These are phyloP conservation scores for Philopedon plagiatum DNA, from an alignment of 2,888 invertebrate genomes.

Conservation along the genomic window DNA sequence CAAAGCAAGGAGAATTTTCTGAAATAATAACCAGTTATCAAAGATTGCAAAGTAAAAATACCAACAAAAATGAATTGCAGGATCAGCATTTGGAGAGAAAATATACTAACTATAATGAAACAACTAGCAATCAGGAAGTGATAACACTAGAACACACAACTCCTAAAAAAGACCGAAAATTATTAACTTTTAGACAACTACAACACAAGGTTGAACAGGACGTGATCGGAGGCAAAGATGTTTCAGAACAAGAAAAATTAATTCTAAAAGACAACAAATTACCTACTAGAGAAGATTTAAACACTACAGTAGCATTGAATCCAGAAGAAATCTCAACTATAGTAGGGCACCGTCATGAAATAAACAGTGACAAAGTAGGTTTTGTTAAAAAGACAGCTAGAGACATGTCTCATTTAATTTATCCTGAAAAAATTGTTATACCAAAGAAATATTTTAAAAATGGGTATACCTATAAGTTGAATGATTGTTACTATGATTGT, in stretches of 20 bases:
- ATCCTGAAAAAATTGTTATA: constrained; percentile 78
- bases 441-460: constrained; percentile 76
- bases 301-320: constrained; percentile 28
- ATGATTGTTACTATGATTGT: constrained; percentile 86
- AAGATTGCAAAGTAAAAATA: constrained; percentile 67
- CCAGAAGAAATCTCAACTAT: constrained; percentile 45
- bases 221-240: constrained; percentile 35
- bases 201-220: constrained; percentile 55
- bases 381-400: constrained; percentile 51
- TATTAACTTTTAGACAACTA: constrained; percentile 60
- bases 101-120: constrained; percentile 3
- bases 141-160: not conserved
- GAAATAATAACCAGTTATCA: constrained; percentile 68
- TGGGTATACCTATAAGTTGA: constrained; percentile 80
- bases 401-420: constrained; percentile 64
- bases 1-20: constrained; percentile 62
- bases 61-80: constrained; percentile 9
- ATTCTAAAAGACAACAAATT: constrained; percentile 45
- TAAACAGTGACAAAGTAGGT: constrained; percentile 47
- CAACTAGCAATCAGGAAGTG: not conserved
- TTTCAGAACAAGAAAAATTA: constrained; percentile 56
- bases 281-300: constrained; percentile 20
- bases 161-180: constrained; percentile 1
- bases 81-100: constrained; percentile 4
- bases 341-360: constrained; percentile 50